These are phyloP conservation scores for Drosophila neonasuta DNA, from an alignment of 2,888 invertebrate genomes.

Conservation along the genomic window DNA sequence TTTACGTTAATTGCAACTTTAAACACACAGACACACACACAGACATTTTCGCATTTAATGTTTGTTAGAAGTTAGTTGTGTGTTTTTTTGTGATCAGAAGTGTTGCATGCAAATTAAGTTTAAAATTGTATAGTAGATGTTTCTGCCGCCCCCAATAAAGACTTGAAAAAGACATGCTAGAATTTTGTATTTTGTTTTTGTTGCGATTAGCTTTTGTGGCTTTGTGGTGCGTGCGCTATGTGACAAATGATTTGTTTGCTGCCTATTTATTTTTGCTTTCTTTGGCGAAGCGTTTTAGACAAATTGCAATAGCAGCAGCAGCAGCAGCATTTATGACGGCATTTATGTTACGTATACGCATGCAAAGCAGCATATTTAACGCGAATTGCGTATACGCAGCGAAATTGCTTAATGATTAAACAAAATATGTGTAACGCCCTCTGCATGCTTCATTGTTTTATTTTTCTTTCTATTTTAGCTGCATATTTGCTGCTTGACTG, in stretches of 20 bases:
- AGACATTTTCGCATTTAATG: conserved; percentile 28
- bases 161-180: conserved; percentile 51
- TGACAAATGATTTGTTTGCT: conserved; percentile 48
- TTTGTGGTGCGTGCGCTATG: conserved; percentile 50
- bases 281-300: conserved; percentile 30
- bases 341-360: conserved; percentile 13
- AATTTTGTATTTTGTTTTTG: conserved; percentile 37
- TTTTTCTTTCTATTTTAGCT: neutral
- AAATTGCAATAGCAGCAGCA: conserved; percentile 1
- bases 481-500: conserved; percentile 31
- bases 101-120: conserved; percentile 44
- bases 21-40: conserved; percentile 7
- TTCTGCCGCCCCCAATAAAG: conserved; percentile 12
- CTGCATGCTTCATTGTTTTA: conserved; percentile 8
- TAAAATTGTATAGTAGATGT: conserved; percentile 21
- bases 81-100: conserved; percentile 14
- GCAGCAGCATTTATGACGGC: conserved; percentile 16
- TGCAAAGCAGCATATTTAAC: conserved; percentile 2
- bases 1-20: conserved; percentile 55
- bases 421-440: conserved; percentile 1
- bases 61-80: conserved; percentile 10
- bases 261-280: conserved; percentile 8
- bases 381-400: conserved; percentile 7
- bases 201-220: conserved; percentile 20
- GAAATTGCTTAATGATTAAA: conserved; percentile 15